A percentile compares a stretch with the other conserved stretches of the same genome.
These are phyloP conservation scores for Poecilia gillii DNA, from an alignment of 2,797 vertebrate species.

Conservation along the genomic window DNA sequence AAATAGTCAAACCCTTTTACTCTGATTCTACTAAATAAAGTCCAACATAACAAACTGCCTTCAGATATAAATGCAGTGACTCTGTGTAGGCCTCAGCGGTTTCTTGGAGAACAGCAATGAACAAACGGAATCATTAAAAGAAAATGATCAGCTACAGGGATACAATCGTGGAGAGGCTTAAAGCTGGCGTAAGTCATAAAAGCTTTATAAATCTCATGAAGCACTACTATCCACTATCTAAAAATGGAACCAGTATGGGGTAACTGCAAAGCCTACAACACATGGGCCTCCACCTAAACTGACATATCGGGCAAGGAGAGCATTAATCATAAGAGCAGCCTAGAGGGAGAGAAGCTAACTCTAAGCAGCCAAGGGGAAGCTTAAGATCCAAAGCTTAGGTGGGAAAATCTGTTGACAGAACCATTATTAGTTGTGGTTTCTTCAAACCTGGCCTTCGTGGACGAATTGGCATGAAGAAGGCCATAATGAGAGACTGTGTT, in stretches of 20 bases:
- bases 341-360: neutral
- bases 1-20: neutral
- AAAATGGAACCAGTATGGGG: neutral
- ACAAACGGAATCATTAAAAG: neutral
- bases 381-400: neutral
- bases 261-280: neutral
- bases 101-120: neutral
- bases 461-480: neutral
- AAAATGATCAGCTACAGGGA: neutral
- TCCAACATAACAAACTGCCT: neutral
- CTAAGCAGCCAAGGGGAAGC: neutral
- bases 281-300: neutral
- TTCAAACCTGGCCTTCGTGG: neutral
- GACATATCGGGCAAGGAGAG: neutral
- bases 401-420: conserved; percentile 5
- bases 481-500: neutral
- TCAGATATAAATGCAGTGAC: neutral
- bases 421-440: neutral
- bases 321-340: conserved; percentile 5
- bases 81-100: neutral
- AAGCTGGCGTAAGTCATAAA: neutral
- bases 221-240: neutral
- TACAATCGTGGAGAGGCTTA: neutral
- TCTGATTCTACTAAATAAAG: neutral
- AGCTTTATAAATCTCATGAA: neutral